Conservation (phyloP, 2,797 vertebrate genomes). For the Spinus olivaceus region DNA sequence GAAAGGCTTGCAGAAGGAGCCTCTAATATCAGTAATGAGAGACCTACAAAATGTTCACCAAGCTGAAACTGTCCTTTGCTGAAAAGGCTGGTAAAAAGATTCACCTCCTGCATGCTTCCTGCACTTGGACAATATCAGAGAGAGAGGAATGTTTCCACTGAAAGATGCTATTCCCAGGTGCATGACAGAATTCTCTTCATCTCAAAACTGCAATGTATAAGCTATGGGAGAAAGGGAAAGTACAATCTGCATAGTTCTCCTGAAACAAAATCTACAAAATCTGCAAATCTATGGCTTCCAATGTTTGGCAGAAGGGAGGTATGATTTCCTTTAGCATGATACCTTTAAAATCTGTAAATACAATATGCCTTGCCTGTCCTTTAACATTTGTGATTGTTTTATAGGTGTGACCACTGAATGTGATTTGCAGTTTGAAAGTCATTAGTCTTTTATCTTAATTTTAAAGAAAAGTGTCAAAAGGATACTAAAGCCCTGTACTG, state of each 20-base stretch:
- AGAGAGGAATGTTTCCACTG: not conserved
- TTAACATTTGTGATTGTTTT: not conserved
- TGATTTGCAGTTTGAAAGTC: not conserved
- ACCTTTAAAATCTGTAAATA: not conserved
- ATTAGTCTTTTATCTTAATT: not conserved
- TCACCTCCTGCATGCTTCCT: not conserved
- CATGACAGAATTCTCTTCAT: not conserved
- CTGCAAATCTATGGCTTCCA: not conserved
- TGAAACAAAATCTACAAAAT: not conserved
- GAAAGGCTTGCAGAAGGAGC: not conserved
- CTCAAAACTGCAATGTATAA: not conserved
- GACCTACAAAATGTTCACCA: not conserved
- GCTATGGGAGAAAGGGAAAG: not conserved
- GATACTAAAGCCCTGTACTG: rapidly evolving
- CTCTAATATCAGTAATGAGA: not conserved
- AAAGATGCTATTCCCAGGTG: not conserved
- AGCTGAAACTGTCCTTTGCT: not conserved
- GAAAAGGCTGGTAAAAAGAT: not conserved
- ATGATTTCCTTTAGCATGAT: not conserved
- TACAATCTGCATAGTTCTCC: not conserved
- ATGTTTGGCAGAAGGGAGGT: not conserved
- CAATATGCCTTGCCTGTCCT: not conserved
- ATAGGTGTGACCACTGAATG: not conserved
- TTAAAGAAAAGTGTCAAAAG: not conserved
- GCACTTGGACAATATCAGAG: not conserved